Evolutionary conservation across 2,113 vertebrate genomes (phyloP).

Genomic region (Macrotis lagotis): DNA sequence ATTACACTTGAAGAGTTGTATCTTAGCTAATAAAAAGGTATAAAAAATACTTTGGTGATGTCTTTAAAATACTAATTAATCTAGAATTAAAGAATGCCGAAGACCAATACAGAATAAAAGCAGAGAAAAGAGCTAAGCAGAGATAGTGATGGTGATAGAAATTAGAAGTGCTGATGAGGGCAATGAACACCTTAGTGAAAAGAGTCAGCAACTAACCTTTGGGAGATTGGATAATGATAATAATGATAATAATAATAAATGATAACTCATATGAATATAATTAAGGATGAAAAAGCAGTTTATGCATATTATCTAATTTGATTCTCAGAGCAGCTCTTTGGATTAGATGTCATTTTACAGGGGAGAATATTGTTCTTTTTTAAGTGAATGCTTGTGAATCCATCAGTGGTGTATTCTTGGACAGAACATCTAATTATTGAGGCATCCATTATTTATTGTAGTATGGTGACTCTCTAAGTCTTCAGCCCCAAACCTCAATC

Average conservation of each 20-base stretch:
- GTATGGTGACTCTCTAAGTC: background rate
- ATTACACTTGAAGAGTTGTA: background rate
- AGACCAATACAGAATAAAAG: background rate
- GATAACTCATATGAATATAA: background rate
- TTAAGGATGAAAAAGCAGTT: background rate
- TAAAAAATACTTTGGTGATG: background rate
- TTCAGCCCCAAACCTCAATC: background rate
- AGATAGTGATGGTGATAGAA: background rate
- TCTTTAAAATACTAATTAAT: background rate
- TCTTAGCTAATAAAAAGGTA: background rate
- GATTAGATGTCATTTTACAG: background rate
- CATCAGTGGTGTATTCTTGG: background rate
- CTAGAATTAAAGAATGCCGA: background rate
- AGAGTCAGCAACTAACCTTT: background rate
- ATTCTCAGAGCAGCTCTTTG: background rate
- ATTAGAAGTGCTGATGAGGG: background rate
- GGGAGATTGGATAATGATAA: background rate
- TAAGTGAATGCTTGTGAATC: no score
- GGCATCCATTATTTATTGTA: background rate
- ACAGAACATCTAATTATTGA: background rate
- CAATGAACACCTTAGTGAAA: background rate
- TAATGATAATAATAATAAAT: background rate
- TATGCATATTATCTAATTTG: background rate
- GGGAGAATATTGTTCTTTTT: background rate
- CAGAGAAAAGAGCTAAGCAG: background rate